These are phyloP conservation scores for Piliocolobus tephrosceles DNA, from an alignment of 2,113 vertebrate species.

Conservation along the genomic window DNA sequence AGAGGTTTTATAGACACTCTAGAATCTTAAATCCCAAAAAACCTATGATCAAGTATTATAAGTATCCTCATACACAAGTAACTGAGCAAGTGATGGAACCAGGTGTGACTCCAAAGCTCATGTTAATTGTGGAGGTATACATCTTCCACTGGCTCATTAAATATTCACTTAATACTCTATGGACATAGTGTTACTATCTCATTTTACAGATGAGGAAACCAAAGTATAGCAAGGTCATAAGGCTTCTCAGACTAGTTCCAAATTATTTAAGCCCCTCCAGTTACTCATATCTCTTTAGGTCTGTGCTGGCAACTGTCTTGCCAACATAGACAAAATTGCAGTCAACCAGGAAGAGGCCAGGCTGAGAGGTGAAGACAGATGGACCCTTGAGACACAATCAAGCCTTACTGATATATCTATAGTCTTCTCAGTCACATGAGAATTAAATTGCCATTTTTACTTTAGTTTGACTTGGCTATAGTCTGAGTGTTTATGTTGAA, in stretches of 20 bases:
- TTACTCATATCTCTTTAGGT: not conserved
- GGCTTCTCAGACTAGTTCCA: not conserved
- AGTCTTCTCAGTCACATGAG: not conserved
- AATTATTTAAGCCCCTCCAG: not conserved
- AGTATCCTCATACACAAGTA: not conserved
- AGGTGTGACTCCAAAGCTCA: not conserved
- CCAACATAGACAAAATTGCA: not conserved
- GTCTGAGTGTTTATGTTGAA: not conserved
- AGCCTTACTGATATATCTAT: not conserved
- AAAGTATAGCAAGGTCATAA: not conserved
- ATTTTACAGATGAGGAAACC: not conserved
- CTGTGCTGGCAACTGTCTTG: not conserved
- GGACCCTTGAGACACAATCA: not conserved
- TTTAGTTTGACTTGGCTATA: not conserved
- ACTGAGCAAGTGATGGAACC: not conserved
- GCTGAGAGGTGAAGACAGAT: not conserved
- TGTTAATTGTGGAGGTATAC: not conserved
- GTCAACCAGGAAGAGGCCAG: too few relatives aligned
- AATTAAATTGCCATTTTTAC: not conserved
- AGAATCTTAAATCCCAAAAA: not conserved
- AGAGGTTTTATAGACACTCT: not conserved
- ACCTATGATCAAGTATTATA: not conserved
- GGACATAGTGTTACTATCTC: too few relatives aligned
- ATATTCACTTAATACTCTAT: not conserved
- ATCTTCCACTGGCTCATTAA: not conserved